Base-by-base conservation (phyloP, 2,113 vertebrate genomes). In the Rhagologus leucostigma region DNA sequence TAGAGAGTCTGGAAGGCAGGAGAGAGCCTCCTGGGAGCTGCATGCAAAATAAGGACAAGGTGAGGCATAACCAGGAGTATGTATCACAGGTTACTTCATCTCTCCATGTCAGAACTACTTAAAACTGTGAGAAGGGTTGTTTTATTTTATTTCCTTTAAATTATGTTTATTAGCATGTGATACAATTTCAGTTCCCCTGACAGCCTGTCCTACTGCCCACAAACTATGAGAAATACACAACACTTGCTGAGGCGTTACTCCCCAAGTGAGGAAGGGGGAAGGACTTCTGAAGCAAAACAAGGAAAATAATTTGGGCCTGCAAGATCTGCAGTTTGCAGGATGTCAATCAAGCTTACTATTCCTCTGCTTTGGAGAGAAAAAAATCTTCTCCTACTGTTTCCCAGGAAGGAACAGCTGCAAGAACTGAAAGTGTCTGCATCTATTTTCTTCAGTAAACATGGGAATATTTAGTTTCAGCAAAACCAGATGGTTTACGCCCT, bases 401-500 rank as follows among this genome's bases (percentile, higher is more conserved):
- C 52, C 52, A 75, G 84, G 91, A 89, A 91, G 68, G 63, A 95
- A 88, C 96, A 97, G 84, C 95, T 95, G 94, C 4, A 17, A 89
- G 84, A 89, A 80, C 69, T 50, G 89, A 85, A 93, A 96, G 44
- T 62, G 60, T 81, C 94, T 94, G 89, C 71, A 64, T 91, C 87
- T 84, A 86, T 95, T 95, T 95, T 96, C 56, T 75, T 81, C 35
- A 53, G 78, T 81, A 94, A 96, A 97, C 89, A 95, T 0, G 4
- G 85, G 70, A 94, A 84, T 96, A 94, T 93, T 96, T 77, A 49
- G 78, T 95, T 95, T 95, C 93, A 95, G 89, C 56, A 92, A 94
- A 95, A 90, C 29, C 70, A 94, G 95, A 79, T 91, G 69, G 89
- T 47, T 96, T 95, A 64, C 52, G 27, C 71, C 60, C 62, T 76